These are phyloP conservation scores for Anoplolepis gracilipes DNA, from an alignment of 1,140 invertebrate genomes.

Conservation along the genomic window DNA sequence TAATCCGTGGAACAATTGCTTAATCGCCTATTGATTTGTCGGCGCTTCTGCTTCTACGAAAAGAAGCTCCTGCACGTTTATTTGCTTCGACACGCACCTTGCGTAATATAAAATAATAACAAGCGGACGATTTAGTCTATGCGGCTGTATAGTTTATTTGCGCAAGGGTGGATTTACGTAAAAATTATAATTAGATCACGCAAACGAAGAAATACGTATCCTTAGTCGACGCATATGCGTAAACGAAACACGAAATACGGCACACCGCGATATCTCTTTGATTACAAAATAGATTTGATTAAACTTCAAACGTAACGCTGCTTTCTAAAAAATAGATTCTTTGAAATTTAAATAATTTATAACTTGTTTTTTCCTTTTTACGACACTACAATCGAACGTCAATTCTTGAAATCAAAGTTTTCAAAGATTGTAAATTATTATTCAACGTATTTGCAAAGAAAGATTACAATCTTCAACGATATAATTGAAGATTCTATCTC, in stretches of 20 bases:
- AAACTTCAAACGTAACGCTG: conserved; percentile 5
- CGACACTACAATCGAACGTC: neutral
- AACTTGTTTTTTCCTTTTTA: neutral
- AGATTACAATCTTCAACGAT: neutral
- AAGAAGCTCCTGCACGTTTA: neutral
- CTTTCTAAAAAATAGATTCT: conserved; percentile 21
- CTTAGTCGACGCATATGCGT: neutral
- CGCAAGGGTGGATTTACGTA: neutral
- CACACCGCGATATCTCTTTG: conserved; percentile 6
- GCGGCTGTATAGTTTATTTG: conserved; percentile 15
- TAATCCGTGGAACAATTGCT: conserved; percentile 51
- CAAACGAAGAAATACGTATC: neutral
- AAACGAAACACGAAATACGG: neutral
- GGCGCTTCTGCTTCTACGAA: conserved; percentile 30
- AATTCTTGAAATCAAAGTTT: neutral
- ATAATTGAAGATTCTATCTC: neutral
- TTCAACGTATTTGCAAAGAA: neutral
- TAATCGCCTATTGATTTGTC: conserved; percentile 30
- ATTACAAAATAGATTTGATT: conserved; percentile 2
- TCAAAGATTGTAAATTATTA: neutral
- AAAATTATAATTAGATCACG: conserved; percentile 65
- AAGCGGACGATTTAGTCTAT: conserved; percentile 17
- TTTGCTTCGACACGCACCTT: conserved; percentile 9
- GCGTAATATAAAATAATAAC: conserved; percentile 57
- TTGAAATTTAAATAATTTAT: neutral